Conservation (phyloP, 2,888 invertebrate species). For the Heliconius aoede region DNA sequence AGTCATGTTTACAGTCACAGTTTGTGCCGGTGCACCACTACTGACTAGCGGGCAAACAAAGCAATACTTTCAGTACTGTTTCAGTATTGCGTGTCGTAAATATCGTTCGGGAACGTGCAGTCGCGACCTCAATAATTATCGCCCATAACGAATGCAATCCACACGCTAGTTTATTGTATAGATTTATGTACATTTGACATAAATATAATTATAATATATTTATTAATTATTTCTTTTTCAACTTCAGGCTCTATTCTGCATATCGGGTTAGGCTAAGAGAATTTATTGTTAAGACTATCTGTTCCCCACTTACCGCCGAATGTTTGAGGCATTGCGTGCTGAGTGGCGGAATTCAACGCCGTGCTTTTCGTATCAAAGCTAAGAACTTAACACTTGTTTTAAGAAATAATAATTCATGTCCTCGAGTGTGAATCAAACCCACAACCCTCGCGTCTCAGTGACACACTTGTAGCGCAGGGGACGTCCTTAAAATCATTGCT, state of each 20-base stretch:
- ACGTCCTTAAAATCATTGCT: too few relatives aligned
- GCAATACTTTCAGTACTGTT: conserved; percentile 20
- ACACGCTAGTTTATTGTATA: conserved; percentile 17
- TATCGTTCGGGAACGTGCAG: conserved; percentile 21
- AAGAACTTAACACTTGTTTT: too few relatives aligned
- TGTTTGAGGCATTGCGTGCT: background rate
- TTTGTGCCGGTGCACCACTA: too few relatives aligned
- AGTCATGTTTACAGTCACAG: too few relatives aligned
- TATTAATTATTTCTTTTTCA: background rate
- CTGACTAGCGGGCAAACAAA: background rate
- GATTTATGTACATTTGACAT: background rate
- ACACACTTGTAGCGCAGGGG: background rate
- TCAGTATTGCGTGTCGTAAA: conserved; percentile 26
- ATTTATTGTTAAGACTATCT: too few relatives aligned
- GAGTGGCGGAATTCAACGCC: background rate
- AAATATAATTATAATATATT: background rate
- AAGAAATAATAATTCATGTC: background rate
- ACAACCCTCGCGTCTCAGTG: background rate
- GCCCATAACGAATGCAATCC: conserved; percentile 19
- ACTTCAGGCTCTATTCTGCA: background rate
- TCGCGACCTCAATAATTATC: conserved; percentile 27
- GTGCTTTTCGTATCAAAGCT: too few relatives aligned
- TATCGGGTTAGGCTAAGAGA: background rate
- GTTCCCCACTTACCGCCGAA: too few relatives aligned
- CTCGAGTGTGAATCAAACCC: background rate